phyloP scores from a whole-genome alignment of 2,888 invertebrate species.

The Tinea semifulvella region DNA sequence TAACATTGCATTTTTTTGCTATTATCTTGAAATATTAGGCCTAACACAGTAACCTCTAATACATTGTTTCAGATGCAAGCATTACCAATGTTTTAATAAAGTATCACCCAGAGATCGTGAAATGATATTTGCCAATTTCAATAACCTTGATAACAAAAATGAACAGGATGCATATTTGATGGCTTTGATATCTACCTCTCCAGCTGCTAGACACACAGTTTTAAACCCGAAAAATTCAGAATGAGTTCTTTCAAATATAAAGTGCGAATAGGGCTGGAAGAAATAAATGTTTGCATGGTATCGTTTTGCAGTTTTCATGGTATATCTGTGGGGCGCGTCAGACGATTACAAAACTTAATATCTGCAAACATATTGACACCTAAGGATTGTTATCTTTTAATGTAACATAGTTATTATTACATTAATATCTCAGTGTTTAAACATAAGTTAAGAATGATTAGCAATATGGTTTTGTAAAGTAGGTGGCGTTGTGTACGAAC shows the following conservation, averaged over 20 bases:
- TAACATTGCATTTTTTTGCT: background rate
- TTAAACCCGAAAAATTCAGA: background rate
- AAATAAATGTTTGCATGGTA: conserved; percentile 1
- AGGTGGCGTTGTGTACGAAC: too few relatives aligned
- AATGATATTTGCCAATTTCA: conserved; percentile 9
- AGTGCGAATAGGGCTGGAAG: background rate
- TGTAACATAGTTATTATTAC: too few relatives aligned
- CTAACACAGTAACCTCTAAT: background rate
- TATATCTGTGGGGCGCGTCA: background rate
- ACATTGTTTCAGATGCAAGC: conserved; percentile 7
- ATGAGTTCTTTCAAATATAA: background rate
- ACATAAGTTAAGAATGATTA: too few relatives aligned
- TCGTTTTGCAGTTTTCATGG: conserved; percentile 10
- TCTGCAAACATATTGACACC: background rate
- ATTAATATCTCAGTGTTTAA: too few relatives aligned
- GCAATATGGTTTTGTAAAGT: too few relatives aligned
- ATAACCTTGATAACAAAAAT: conserved; percentile 13
- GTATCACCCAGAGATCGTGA: conserved; percentile 8
- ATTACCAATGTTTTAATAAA: conserved; percentile 15
- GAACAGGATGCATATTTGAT: conserved; percentile 15
- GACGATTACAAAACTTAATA: conserved; percentile 4
- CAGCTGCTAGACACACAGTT: background rate
- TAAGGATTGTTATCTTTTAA: too few relatives aligned
- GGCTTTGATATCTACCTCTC: conserved; percentile 13
- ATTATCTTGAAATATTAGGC: background rate